Evolutionary conservation across 1,140 invertebrate genomes (phyloP).

Genomic region (Drosophila nasuta): DNA sequence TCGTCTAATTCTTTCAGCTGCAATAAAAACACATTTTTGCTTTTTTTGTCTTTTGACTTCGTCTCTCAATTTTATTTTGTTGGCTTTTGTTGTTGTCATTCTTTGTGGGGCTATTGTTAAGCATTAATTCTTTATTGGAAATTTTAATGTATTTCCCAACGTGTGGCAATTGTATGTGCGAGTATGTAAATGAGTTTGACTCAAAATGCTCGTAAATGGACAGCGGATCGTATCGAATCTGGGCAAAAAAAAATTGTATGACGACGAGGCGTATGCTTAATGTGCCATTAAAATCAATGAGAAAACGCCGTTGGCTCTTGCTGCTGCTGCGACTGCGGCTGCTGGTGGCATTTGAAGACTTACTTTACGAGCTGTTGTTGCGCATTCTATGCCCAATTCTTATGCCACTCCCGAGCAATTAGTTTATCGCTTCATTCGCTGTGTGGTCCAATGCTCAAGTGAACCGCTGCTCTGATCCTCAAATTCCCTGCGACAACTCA

Average conservation of each 20-base stretch:
- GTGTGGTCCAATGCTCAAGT: slow-evolving; percentile 74
- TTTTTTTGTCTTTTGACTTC: slow-evolving; percentile 6
- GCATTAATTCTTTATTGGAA: slow-evolving; percentile 57
- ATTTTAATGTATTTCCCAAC: slow-evolving; percentile 60
- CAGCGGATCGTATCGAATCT: slow-evolving; percentile 31
- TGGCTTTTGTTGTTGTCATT: slow-evolving; percentile 34
- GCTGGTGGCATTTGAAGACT: slow-evolving; percentile 48
- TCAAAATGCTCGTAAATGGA: slow-evolving; percentile 55
- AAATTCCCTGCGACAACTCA: slow-evolving; percentile 12
- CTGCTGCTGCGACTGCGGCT: slow-evolving; percentile 21
- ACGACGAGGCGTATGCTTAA: slow-evolving; percentile 80
- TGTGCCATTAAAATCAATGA: slow-evolving; percentile 78
- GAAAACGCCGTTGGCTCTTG: slow-evolving; percentile 13
- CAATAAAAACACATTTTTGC: slow-evolving; percentile 40
- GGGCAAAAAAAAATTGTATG: slow-evolving; percentile 53
- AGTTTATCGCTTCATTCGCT: slow-evolving; percentile 73
- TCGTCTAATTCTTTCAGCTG: slow-evolving; percentile 55
- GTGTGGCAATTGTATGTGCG: slow-evolving; percentile 26
- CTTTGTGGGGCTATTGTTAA: slow-evolving; percentile 35
- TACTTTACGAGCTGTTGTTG: slow-evolving; percentile 55
- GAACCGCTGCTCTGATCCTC: slow-evolving; percentile 7
- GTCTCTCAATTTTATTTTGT: neutral
- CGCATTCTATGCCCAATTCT: slow-evolving; percentile 28
- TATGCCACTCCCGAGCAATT: slow-evolving; percentile 60
- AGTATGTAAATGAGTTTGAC: slow-evolving; percentile 68